Percentiles rank a stretch among this genome's conserved stretches.
These are phyloP conservation scores for Stichopus chloronotus DNA, from an alignment of 35 echinoderm and acorn worm species.

Conservation along the genomic window DNA sequence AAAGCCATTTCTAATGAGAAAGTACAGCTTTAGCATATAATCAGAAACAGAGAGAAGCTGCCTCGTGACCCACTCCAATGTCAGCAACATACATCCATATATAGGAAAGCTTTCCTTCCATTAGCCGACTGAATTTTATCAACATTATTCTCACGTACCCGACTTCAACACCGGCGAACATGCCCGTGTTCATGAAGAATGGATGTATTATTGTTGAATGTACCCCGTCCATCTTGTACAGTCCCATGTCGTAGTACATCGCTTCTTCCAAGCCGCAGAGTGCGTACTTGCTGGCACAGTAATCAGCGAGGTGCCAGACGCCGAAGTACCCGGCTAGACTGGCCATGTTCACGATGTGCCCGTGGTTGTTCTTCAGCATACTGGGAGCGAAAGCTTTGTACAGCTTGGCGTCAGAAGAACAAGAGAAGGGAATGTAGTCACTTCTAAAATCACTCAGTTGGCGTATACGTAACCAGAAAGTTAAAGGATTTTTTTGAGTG, in stretches of 20 bases:
- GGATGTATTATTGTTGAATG: slow-evolving; percentile 63
- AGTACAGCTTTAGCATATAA: no score
- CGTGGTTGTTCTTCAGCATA: slow-evolving; percentile 62
- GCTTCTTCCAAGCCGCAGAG: slow-evolving; percentile 59
- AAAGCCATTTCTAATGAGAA: no score
- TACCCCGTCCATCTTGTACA: slow-evolving; percentile 26
- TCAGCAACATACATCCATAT: no score
- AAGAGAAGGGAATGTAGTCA: background rate
- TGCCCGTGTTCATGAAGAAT: slow-evolving; percentile 61
- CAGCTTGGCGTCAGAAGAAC: background rate
- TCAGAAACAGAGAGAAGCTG: no score
- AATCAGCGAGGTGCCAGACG: slow-evolving; percentile 35
- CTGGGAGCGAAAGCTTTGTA: slow-evolving; percentile 52
- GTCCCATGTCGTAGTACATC: slow-evolving; percentile 38
- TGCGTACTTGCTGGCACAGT: slow-evolving; percentile 64
- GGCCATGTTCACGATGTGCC: slow-evolving; percentile 61
- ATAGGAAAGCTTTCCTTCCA: no score
- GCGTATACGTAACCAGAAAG: no score
- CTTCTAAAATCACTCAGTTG: background rate
- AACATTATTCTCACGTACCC: slow-evolving; percentile 18
- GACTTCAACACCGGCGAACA: slow-evolving; percentile 62
- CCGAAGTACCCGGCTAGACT: slow-evolving; percentile 50
- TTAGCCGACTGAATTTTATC: no score
- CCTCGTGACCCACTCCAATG: no score
- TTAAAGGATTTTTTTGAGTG: no score